Conservation (phyloP, 2,797 vertebrate species). For the Pelobates cultripes region DNA sequence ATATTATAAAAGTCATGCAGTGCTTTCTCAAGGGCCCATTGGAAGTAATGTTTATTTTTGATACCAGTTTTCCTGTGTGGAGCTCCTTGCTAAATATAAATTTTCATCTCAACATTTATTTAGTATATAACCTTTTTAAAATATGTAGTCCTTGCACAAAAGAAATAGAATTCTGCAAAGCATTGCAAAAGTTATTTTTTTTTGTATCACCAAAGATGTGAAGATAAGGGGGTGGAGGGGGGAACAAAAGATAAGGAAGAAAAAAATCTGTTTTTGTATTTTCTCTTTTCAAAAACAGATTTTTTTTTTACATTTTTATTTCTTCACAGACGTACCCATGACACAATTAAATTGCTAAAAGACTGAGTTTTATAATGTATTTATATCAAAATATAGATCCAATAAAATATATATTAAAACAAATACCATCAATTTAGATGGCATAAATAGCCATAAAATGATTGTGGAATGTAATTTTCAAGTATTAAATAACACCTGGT, state of each 20-base stretch:
- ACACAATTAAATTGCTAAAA: neutral
- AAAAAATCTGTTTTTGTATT: no score
- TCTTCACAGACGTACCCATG: constrained; percentile 7
- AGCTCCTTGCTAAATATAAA: neutral
- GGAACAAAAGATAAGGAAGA: no score
- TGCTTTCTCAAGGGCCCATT: neutral
- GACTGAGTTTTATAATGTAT: constrained; percentile 25
- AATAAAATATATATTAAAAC: constrained; percentile 18
- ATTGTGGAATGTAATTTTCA: constrained; percentile 54
- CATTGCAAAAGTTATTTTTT: no score
- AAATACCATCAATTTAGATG: constrained; percentile 47
- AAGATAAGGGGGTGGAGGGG: no score
- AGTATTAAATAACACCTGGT: constrained; percentile 49
- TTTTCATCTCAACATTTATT: neutral
- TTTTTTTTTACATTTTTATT: no score
- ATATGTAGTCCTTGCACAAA: neutral
- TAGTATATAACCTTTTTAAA: neutral
- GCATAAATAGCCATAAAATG: constrained; percentile 52
- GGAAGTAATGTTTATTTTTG: neutral
- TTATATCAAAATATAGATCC: constrained; percentile 22
- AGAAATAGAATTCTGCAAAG: neutral
- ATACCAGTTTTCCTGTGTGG: neutral
- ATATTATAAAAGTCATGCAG: neutral
- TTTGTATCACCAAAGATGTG: no score
- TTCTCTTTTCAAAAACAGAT: no score